phyloP scores from a whole-genome alignment of 2,888 invertebrate genomes.

The Lordiphosa andalusiaca region DNA sequence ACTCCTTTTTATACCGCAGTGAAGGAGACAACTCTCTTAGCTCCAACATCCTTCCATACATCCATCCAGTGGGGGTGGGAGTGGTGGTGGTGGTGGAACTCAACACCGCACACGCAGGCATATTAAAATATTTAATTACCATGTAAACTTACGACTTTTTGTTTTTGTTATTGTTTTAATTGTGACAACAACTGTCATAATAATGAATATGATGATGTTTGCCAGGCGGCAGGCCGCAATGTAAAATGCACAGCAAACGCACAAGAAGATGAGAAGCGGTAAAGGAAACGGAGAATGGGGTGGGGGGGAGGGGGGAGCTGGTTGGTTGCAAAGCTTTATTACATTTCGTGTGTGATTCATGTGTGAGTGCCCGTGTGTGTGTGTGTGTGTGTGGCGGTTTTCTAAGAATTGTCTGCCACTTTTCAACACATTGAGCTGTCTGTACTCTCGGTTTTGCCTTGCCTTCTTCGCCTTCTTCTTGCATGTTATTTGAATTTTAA shows the following conservation, averaged over 20 bases:
- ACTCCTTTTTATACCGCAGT: constrained; percentile 9
- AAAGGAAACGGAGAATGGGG: constrained; percentile 1
- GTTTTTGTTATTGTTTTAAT: constrained; percentile 74
- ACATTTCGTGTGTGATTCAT: constrained; percentile 59
- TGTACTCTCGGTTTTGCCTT: constrained; percentile 14
- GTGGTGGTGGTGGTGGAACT: not conserved
- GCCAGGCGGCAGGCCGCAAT: constrained; percentile 41
- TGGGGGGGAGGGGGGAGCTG: constrained; percentile 22
- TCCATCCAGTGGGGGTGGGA: too few relatives aligned
- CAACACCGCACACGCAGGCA: constrained; percentile 46
- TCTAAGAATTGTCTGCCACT: constrained; percentile 61
- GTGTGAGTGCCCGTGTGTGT: constrained; percentile 19
- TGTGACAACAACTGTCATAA: constrained; percentile 76
- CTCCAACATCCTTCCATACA: too few relatives aligned
- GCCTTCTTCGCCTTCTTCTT: constrained; percentile 17
- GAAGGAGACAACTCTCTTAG: constrained; percentile 1
- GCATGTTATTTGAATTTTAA: constrained; percentile 75
- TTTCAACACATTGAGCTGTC: constrained; percentile 55
- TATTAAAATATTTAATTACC: constrained; percentile 78
- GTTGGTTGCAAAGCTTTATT: constrained; percentile 63
- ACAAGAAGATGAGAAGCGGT: constrained; percentile 12
- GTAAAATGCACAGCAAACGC: constrained; percentile 44
- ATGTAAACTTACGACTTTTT: constrained; percentile 75
- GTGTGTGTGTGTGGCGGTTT: constrained; percentile 54
- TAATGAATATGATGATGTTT: constrained; percentile 74